Percentiles rank a stretch among this genome's conserved stretches.
These are phyloP conservation scores for Conus betulinus DNA, from an alignment of 1,140 invertebrate species.

Conservation along the genomic window DNA sequence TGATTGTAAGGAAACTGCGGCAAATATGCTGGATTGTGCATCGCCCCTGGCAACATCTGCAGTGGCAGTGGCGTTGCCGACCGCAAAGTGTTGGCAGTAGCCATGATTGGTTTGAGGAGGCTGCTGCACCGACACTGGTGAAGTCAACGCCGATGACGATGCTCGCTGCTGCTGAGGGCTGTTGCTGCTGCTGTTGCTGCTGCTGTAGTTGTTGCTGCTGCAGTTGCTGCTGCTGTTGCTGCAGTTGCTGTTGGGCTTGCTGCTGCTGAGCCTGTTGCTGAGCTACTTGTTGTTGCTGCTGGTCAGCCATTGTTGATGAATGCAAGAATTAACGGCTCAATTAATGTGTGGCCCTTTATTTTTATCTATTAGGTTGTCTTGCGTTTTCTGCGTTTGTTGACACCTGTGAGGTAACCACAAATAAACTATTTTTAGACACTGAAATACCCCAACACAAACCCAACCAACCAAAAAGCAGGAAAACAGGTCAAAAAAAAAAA, in stretches of 20 bases:
- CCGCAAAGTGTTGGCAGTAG: conserved; percentile 40
- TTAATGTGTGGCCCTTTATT: not conserved
- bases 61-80: conserved; percentile 47
- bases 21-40: conserved; percentile 86
- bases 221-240: conserved; percentile 23
- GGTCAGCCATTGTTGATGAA: conserved; percentile 8
- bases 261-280: conserved; percentile 24
- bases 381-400: not conserved
- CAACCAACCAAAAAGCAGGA: too few relatives aligned
- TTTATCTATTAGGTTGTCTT: not conserved
- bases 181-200: conserved; percentile 17
- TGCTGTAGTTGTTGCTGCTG: conserved; percentile 11
- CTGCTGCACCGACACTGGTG: conserved; percentile 23
- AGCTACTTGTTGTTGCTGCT: conserved; percentile 13
- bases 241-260: conserved; percentile 17
- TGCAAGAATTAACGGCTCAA: not conserved
- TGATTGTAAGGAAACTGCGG: conserved; percentile 80
- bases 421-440: not conserved
- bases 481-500: too few relatives aligned
- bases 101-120: conserved; percentile 38
- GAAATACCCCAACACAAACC: not conserved
- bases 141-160: not conserved
- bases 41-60: conserved; percentile 79
- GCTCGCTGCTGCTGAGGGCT: conserved; percentile 8
- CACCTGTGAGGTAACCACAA: not conserved